Conservation (phyloP, 2,888 invertebrate species). For the Rotaria magnacalcarata region DNA sequence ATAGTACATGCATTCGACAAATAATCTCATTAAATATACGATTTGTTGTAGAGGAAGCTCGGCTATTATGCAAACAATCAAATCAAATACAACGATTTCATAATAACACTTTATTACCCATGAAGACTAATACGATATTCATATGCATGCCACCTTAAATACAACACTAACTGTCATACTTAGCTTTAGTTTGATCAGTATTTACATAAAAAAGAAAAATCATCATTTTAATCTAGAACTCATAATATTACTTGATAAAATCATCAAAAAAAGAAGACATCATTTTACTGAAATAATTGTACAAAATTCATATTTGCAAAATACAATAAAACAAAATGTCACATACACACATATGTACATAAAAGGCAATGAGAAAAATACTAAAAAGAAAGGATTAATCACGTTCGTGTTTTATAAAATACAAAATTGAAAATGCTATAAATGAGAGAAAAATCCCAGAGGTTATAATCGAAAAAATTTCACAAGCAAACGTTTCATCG, state of each 20-base stretch:
- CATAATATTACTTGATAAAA: background rate
- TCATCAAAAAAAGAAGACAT: background rate
- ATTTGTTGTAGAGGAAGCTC: too few relatives aligned
- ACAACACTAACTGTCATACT: too few relatives aligned
- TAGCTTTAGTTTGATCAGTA: too few relatives aligned
- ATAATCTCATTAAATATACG: too few relatives aligned
- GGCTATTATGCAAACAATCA: too few relatives aligned
- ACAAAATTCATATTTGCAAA: background rate
- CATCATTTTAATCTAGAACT: background rate
- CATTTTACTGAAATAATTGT: background rate
- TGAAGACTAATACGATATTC: too few relatives aligned
- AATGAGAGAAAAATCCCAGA: background rate
- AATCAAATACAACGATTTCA: too few relatives aligned
- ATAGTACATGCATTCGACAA: too few relatives aligned
- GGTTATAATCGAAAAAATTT: background rate
- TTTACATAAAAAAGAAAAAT: too few relatives aligned
- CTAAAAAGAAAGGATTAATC: background rate
- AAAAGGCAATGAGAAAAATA: background rate
- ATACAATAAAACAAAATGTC: background rate
- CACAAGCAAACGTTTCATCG: background rate
- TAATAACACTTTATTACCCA: too few relatives aligned
- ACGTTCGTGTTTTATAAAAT: background rate
- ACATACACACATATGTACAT: background rate
- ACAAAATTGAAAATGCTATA: background rate
- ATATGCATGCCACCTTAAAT: too few relatives aligned